These are phyloP conservation scores for Pseudomyrmex pallidus DNA, from an alignment of 1,140 invertebrate species.

Conservation along the genomic window DNA sequence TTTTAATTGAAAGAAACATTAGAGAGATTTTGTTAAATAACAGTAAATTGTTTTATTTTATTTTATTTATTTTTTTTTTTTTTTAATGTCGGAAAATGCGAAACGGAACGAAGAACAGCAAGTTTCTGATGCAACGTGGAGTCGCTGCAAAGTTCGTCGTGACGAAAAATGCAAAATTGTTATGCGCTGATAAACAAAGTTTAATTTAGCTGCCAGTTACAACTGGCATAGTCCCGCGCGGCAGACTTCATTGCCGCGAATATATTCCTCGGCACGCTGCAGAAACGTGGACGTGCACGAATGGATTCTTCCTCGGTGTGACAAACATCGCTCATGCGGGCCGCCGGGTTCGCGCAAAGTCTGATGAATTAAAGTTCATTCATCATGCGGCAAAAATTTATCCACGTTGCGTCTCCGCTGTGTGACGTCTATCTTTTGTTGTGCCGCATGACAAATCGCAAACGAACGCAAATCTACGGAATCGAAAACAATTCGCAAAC, in stretches of 20 bases:
- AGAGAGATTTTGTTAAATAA: too few relatives aligned
- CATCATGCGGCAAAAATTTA: slow-evolving; percentile 63
- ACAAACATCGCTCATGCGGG: slow-evolving; percentile 58
- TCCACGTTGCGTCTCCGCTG: slow-evolving; percentile 1
- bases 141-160: slow-evolving; percentile 5
- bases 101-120: slow-evolving; percentile 17
- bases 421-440: slow-evolving; percentile 13
- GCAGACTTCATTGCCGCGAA: slow-evolving; percentile 52
- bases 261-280: slow-evolving; percentile 56
- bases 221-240: slow-evolving; percentile 9
- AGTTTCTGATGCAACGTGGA: background rate
- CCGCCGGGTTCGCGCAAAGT: slow-evolving; percentile 53
- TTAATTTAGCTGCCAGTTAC: slow-evolving; percentile 55
- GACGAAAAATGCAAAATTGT: slow-evolving; percentile 54
- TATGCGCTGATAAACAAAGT: slow-evolving; percentile 51
- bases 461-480: background rate
- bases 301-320: slow-evolving; percentile 41
- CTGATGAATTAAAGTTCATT: slow-evolving; percentile 66
- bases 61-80: too few relatives aligned
- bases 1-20: too few relatives aligned
- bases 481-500: background rate
- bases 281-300: slow-evolving; percentile 42
- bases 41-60: too few relatives aligned
- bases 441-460: background rate
- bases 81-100: too few relatives aligned